Evolutionary conservation across 2,888 invertebrate species (phyloP).

Genomic region (Plusia festucae): DNA sequence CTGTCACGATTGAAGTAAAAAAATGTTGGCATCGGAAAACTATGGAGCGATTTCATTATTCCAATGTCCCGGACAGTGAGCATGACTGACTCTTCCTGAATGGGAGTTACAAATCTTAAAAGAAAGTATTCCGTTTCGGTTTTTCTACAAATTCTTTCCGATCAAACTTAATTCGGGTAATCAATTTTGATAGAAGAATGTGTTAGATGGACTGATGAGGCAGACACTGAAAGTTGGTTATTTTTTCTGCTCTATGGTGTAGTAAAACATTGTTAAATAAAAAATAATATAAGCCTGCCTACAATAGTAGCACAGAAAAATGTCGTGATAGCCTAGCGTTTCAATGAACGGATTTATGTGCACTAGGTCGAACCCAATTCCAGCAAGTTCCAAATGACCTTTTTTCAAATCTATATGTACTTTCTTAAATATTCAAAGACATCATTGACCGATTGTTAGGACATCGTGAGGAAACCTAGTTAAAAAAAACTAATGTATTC

Average conservation of each 20-base stretch:
- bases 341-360: no score
- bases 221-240: neutral
- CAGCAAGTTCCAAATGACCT: no score
- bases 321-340: no score
- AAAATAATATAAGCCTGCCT: no score
- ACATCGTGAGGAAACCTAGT: no score
- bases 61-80: conserved; percentile 72
- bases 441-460: no score
- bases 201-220: neutral
- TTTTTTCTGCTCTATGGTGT: neutral
- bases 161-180: conserved; percentile 36
- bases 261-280: no score
- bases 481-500: no score
- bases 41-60: conserved; percentile 80
- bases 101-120: conserved; percentile 61
- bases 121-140: conserved; percentile 40
- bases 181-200: conserved; percentile 29
- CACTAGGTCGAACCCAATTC: no score
- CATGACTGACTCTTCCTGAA: conserved; percentile 73
- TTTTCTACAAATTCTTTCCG: conserved; percentile 47
- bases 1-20: conserved; percentile 83
- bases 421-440: no score
- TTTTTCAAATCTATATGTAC: no score
- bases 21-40: conserved; percentile 79
- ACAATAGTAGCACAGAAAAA: no score